Percentiles rank a stretch among this genome's conserved stretches.
phyloP scores from a whole-genome alignment of 2,113 vertebrate species.

The Corythaeola cristata region DNA sequence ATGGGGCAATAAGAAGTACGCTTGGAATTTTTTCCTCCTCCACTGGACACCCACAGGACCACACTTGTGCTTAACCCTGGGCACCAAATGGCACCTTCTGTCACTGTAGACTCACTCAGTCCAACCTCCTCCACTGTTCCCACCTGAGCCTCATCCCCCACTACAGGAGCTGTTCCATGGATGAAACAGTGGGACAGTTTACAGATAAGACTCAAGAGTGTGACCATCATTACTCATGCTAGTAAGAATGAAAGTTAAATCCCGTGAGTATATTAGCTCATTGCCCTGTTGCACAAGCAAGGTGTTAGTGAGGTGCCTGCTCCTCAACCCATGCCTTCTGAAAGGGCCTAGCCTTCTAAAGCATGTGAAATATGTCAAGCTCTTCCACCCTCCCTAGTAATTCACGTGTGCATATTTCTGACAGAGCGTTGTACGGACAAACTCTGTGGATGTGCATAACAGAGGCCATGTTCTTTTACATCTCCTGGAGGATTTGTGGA shows the following conservation, averaged over 20 bases:
- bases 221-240: not conserved
- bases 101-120: not conserved
- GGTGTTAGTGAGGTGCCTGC: not conserved
- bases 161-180: not conserved
- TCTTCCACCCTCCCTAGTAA: not conserved
- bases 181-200: not conserved
- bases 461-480: not conserved
- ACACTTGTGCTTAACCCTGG: not conserved
- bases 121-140: not conserved
- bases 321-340: not conserved
- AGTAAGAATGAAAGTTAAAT: constrained; percentile 12
- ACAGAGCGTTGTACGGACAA: not conserved
- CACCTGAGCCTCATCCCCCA: not conserved
- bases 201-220: not conserved
- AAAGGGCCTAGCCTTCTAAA: not conserved
- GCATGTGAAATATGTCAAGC: not conserved
- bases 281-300: not conserved
- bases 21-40: not conserved
- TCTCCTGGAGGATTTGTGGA: not conserved
- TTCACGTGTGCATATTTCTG: fast-evolving
- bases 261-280: not conserved
- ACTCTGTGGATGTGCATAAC: not conserved
- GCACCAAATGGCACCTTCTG: not conserved
- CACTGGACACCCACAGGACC: not conserved
- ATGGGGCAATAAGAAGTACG: not conserved